These are phyloP conservation scores for Loxodonta africana DNA, from an alignment of 2,113 vertebrate species.

Conservation along the genomic window DNA sequence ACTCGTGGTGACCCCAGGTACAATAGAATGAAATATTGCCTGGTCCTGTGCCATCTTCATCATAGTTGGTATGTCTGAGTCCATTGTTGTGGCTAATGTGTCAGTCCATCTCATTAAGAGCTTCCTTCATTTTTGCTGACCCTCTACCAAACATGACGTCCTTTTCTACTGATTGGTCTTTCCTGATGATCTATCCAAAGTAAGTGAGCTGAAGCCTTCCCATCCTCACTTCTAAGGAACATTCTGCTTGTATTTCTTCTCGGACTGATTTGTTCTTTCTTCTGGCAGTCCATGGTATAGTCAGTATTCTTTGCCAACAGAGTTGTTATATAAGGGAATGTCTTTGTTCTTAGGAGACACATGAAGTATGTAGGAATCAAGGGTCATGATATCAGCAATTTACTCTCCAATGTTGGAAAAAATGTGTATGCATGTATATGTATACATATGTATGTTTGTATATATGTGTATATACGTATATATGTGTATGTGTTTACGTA, in stretches of 20 bases:
- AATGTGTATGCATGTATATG: neutral
- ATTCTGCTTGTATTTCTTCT: neutral
- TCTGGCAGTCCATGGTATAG: neutral
- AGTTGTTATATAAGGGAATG: neutral
- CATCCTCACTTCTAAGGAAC: neutral
- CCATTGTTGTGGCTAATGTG: neutral
- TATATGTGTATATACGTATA: neutral
- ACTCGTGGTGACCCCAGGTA: neutral
- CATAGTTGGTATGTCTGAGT: neutral
- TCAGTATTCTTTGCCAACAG: neutral
- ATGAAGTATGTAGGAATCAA: conserved; percentile 23
- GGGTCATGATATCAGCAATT: neutral
- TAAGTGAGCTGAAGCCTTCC: neutral
- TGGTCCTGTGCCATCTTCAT: neutral
- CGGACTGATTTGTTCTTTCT: neutral
- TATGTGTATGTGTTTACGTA: too few species aligned
- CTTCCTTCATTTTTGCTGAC: neutral
- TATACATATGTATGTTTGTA: neutral
- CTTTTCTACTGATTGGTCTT: neutral
- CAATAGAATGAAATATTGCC: neutral
- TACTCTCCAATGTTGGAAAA: neutral
- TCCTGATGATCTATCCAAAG: neutral
- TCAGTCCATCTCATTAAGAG: neutral
- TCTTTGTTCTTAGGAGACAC: neutral
- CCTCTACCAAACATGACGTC: neutral